These are phyloP conservation scores for Zosterops hypoxanthus DNA, from an alignment of 2,113 vertebrate species.

Conservation along the genomic window DNA sequence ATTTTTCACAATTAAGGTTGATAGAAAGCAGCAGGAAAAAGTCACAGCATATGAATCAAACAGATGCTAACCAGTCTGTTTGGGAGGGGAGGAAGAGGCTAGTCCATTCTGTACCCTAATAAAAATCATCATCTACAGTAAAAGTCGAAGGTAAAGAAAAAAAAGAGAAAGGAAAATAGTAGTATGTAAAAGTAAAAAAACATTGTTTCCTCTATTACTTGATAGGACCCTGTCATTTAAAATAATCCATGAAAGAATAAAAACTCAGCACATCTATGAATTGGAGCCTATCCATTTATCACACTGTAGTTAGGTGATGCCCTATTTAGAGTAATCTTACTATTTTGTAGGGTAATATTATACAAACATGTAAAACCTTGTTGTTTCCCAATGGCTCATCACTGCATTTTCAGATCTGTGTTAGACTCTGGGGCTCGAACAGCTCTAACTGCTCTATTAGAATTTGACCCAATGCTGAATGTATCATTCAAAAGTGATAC, in stretches of 20 bases:
- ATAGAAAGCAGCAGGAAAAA: slow-evolving; percentile 86
- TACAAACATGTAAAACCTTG: background rate
- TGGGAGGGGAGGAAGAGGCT: slow-evolving; percentile 60
- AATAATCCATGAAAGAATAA: background rate
- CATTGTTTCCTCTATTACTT: background rate
- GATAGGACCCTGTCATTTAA: background rate
- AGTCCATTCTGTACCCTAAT: slow-evolving; percentile 48
- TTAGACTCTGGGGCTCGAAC: background rate
- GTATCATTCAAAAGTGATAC: background rate
- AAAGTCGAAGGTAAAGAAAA: background rate
- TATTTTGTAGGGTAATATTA: background rate
- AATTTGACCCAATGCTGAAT: background rate
- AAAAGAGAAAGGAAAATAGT: background rate
- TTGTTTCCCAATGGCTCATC: background rate
- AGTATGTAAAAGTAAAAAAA: background rate
- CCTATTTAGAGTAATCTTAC: background rate
- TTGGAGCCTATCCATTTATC: background rate
- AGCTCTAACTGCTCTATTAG: background rate
- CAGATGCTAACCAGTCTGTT: slow-evolving; percentile 72
- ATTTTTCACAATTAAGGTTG: slow-evolving; percentile 85
- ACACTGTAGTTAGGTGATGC: background rate
- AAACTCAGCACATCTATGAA: background rate
- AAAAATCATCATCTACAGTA: slow-evolving; percentile 63
- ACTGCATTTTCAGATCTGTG: background rate
- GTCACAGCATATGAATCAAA: slow-evolving; percentile 81